phyloP scores from a whole-genome alignment of 2,888 invertebrate species.

The Dryocosmus kuriphilus region DNA sequence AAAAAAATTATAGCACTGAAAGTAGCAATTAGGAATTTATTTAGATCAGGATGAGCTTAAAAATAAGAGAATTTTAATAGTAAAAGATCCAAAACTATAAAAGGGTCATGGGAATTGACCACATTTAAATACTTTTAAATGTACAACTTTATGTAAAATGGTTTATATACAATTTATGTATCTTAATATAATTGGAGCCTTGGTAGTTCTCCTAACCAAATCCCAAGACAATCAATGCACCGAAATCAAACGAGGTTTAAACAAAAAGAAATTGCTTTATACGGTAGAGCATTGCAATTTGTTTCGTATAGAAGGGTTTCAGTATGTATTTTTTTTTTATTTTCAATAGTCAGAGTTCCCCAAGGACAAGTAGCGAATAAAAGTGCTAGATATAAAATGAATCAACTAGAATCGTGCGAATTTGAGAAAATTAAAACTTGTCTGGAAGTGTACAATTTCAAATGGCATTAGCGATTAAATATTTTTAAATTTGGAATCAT shows the following conservation, averaged over 20 bases:
- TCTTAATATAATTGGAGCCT: neutral
- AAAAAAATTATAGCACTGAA: too few relatives aligned
- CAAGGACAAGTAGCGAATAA: neutral
- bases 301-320: neutral
- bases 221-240: conserved; percentile 7
- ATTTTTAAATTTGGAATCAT: too few relatives aligned
- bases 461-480: too few relatives aligned
- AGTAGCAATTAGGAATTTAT: neutral
- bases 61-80: neutral
- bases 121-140: neutral
- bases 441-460: too few relatives aligned
- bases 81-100: too few relatives aligned
- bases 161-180: neutral
- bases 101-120: neutral
- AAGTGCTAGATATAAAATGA: neutral
- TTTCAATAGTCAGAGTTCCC: conserved; percentile 2
- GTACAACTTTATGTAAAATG: neutral
- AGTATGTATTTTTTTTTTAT: conserved; percentile 3
- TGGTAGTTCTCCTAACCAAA: neutral
- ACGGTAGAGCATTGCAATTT: conserved; percentile 9
- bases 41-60: too few relatives aligned
- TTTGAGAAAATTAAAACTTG: too few relatives aligned
- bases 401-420: too few relatives aligned
- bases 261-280: conserved; percentile 11
- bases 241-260: neutral